Conservation (phyloP, 2,113 vertebrate species). For the Chrysochloris asiatica region DNA sequence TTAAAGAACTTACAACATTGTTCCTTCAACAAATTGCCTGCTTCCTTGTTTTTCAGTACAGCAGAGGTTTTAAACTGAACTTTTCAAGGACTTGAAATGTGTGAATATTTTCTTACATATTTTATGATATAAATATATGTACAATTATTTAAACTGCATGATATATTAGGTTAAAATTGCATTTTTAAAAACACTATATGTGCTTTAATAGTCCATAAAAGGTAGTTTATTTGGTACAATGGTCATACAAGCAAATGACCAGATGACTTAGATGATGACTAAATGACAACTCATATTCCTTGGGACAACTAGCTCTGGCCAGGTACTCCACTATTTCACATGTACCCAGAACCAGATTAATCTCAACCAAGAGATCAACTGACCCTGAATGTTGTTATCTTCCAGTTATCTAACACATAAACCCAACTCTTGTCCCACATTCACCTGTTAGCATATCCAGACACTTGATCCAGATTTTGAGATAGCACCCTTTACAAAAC, state of each 20-base stretch:
- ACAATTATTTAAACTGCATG: neutral
- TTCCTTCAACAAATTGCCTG: neutral
- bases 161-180: neutral
- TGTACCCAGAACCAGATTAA: neutral
- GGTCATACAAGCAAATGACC: neutral
- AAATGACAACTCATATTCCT: neutral
- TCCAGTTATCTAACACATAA: neutral
- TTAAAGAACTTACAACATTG: neutral
- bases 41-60: constrained; percentile 14
- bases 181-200: neutral
- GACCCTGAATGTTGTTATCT: neutral
- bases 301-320: neutral
- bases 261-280: neutral
- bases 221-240: neutral
- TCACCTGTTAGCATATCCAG: neutral
- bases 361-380: neutral
- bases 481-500: neutral
- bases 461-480: neutral
- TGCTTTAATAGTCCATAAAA: neutral
- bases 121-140: neutral
- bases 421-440: neutral
- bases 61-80: neutral
- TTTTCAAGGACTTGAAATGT: neutral
- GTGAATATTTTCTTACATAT: neutral
- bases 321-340: neutral